Conservation (phyloP, 1,140 invertebrate species). For the Drosophila athabasca region DNA sequence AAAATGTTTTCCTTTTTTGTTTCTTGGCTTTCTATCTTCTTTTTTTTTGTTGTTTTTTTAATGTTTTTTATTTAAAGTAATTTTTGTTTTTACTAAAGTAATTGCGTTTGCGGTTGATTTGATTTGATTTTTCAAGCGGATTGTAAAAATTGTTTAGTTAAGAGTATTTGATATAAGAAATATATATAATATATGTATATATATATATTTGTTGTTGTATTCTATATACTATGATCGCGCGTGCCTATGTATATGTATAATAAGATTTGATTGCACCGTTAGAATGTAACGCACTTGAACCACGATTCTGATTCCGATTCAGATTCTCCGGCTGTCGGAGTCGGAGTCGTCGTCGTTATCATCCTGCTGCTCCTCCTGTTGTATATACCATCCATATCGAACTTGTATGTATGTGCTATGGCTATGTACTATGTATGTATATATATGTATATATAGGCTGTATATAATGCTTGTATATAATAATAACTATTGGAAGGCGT, state of each 20-base stretch:
- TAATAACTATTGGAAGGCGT: conserved; percentile 77
- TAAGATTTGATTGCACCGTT: conserved; percentile 74
- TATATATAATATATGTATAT: conserved; percentile 46
- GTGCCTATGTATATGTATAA: conserved; percentile 29
- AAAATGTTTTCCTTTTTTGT: conserved; percentile 11
- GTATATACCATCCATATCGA: conserved; percentile 26
- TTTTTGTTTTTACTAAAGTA: conserved; percentile 67
- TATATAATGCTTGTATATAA: conserved; percentile 61
- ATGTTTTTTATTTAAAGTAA: conserved; percentile 56
- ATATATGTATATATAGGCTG: conserved; percentile 16
- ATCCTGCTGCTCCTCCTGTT: conserved; percentile 10
- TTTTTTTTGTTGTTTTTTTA: neutral
- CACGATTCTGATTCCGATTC: neutral
- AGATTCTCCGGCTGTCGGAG: no score
- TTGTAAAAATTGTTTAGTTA: conserved; percentile 39
- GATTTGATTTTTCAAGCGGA: conserved; percentile 48
- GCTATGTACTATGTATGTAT: conserved; percentile 40
- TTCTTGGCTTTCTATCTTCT: conserved; percentile 8
- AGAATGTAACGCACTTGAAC: conserved; percentile 65
- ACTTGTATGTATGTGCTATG: conserved; percentile 48
- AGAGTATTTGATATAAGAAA: conserved; percentile 54
- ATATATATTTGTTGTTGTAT: conserved; percentile 25
- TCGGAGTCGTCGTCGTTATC: conserved; percentile 7
- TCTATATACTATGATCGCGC: conserved; percentile 32
- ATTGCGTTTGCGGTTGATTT: conserved; percentile 64